Conservation (phyloP, 2,888 invertebrate species). For the Tenthredo livida region DNA sequence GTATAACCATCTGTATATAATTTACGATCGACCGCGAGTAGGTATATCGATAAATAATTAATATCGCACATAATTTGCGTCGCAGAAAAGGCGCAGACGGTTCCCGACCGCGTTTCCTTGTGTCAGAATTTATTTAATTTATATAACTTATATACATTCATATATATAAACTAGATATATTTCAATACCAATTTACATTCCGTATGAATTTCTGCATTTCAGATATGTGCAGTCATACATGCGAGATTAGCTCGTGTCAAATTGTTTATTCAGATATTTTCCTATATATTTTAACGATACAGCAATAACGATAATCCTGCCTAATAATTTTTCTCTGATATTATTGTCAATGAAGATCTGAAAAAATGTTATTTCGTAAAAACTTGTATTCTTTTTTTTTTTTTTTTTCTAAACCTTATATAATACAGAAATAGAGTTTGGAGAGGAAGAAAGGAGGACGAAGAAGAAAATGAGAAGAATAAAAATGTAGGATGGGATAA, state of each 20-base stretch:
- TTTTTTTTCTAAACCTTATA: background rate
- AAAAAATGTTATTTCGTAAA: background rate
- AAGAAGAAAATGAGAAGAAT: background rate
- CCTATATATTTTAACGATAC: too few species aligned
- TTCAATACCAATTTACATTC: background rate
- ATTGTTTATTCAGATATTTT: too few species aligned
- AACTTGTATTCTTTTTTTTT: background rate
- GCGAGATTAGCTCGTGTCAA: too few species aligned
- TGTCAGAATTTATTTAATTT: constrained; percentile 6
- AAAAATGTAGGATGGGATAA: background rate
- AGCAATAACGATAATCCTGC: too few species aligned
- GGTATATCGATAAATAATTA: constrained; percentile 11
- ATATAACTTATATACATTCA: background rate
- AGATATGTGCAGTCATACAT: background rate
- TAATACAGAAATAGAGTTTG: background rate
- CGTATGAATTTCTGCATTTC: background rate
- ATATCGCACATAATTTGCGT: constrained; percentile 10
- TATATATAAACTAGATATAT: background rate
- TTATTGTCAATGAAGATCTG: background rate
- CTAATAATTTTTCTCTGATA: too few species aligned
- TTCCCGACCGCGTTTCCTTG: background rate
- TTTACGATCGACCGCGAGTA: background rate
- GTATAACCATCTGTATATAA: background rate
- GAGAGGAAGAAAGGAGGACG: background rate
- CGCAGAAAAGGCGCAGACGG: background rate